These are phyloP conservation scores for Acrobasis suavella DNA, from an alignment of 2,888 invertebrate genomes.

Conservation along the genomic window DNA sequence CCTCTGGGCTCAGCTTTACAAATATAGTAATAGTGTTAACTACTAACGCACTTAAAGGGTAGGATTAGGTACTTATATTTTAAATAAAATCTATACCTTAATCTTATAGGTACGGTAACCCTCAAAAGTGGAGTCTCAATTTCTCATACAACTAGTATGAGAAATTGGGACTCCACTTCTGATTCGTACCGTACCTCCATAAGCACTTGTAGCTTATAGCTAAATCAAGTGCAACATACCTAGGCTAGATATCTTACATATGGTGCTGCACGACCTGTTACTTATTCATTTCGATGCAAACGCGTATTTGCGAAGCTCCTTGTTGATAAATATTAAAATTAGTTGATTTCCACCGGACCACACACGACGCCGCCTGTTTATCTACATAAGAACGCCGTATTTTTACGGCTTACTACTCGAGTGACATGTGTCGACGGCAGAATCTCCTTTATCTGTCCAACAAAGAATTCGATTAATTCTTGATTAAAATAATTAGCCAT, in stretches of 20 bases:
- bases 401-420: conserved; percentile 56
- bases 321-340: conserved; percentile 72
- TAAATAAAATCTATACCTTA: no score
- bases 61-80: no score
- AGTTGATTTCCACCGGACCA: conserved; percentile 62
- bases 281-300: conserved; percentile 14
- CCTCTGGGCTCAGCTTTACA: no score
- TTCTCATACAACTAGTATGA: no score
- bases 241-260: not conserved
- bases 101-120: no score
- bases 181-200: no score
- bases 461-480: conserved; percentile 62
- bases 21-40: not conserved
- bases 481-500: conserved; percentile 68
- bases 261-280: not conserved
- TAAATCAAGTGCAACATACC: not conserved
- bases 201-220: no score
- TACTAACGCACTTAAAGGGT: not conserved
- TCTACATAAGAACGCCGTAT: conserved; percentile 48
- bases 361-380: conserved; percentile 62
- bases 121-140: no score
- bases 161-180: no score
- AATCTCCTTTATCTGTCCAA: conserved; percentile 49
- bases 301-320: conserved; percentile 56
- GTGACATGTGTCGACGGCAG: conserved; percentile 55